Evolutionary conservation across 2,797 vertebrate genomes (phyloP).

Genomic region (Pangasius djambal): DNA sequence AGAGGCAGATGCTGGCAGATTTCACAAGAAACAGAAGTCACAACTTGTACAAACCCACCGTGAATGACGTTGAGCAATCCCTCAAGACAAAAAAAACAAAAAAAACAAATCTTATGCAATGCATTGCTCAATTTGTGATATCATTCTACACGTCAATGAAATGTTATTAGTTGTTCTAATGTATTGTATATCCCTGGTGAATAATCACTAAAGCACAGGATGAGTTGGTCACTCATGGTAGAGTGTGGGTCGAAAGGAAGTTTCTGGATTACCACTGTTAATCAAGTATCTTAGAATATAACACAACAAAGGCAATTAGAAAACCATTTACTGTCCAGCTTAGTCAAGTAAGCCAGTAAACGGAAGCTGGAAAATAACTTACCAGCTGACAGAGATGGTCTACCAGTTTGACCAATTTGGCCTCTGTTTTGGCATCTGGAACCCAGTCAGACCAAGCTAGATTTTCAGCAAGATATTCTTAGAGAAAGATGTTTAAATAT

Average conservation of each 20-base stretch:
- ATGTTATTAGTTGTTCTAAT: neutral
- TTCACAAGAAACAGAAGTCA: slow-evolving; percentile 50
- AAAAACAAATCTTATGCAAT: slow-evolving; percentile 35
- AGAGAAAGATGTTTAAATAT: neutral
- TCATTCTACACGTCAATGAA: slow-evolving; percentile 12
- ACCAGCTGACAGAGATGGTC: no score
- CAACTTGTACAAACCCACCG: slow-evolving; percentile 33
- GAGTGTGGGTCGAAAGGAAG: neutral
- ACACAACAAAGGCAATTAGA: neutral
- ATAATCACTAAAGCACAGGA: neutral
- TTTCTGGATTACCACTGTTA: neutral
- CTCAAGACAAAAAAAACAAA: slow-evolving; percentile 26
- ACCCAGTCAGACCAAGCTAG: neutral
- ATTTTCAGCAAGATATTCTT: slow-evolving; percentile 1
- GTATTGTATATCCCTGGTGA: slow-evolving; percentile 20
- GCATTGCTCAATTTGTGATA: slow-evolving; percentile 41
- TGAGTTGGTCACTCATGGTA: neutral
- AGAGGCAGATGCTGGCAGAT: slow-evolving; percentile 48
- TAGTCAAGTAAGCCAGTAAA: neutral
- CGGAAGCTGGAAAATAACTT: neutral
- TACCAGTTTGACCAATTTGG: neutral
- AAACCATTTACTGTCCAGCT: neutral
- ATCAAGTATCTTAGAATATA: neutral
- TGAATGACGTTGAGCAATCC: slow-evolving; percentile 44
- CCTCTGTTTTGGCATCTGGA: neutral